phyloP scores from a whole-genome alignment of 1,140 invertebrate species.

The Brachionus plicatilis region DNA sequence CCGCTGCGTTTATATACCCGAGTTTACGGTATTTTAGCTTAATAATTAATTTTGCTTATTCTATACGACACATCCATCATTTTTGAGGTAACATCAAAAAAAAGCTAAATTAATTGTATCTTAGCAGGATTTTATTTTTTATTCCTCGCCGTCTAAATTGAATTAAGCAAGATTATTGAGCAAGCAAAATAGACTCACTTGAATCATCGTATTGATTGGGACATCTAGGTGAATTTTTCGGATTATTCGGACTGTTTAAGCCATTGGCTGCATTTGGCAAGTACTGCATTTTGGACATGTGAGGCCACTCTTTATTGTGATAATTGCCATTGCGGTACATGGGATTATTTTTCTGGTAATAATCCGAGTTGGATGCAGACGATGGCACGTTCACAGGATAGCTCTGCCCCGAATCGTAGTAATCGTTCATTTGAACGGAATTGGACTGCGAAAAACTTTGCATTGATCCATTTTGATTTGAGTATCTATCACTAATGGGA shows the following conservation, averaged over 20 bases:
- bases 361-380: neutral
- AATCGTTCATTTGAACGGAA: constrained; percentile 5
- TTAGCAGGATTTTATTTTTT: no score
- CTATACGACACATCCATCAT: no score
- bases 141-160: no score
- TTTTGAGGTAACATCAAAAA: no score
- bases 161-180: no score
- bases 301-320: neutral
- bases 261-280: neutral
- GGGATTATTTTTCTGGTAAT: neutral
- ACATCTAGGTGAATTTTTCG: constrained; percentile 10
- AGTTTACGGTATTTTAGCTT: no score
- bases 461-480: neutral
- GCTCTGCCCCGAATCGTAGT: neutral
- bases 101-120: no score
- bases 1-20: no score
- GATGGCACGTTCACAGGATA: neutral
- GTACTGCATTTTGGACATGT: neutral
- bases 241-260: neutral
- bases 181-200: neutral
- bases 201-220: neutral
- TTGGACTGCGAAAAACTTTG: neutral
- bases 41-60: no score
- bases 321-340: neutral
- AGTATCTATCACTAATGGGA: neutral